A percentile compares a stretch with the other conserved stretches of the same genome.
Conservation (phyloP, 2,113 vertebrate species). For the Elaphurus davidianus region DNA sequence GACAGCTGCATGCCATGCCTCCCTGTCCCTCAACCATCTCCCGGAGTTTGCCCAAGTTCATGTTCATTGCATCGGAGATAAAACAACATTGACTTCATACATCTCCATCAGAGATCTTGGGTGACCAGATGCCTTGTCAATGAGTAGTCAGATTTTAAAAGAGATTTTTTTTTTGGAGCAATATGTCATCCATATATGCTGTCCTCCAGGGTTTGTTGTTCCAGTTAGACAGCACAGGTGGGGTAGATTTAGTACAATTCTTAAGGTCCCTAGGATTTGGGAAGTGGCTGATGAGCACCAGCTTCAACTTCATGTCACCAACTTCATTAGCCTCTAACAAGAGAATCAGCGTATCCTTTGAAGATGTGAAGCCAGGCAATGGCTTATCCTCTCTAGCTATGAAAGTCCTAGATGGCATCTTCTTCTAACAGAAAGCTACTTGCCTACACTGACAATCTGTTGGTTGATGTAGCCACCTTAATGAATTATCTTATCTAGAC, state of each 20-base stretch:
- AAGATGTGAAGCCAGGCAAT: background rate
- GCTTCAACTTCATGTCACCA: background rate
- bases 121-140: background rate
- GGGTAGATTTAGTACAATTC: background rate
- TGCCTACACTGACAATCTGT: background rate
- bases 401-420: background rate
- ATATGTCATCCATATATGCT: background rate
- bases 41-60: background rate
- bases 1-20: background rate
- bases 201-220: background rate
- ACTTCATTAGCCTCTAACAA: background rate
- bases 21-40: background rate
- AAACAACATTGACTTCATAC: background rate
- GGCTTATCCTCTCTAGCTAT: background rate
- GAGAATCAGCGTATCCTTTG: background rate
- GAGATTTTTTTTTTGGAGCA: background rate
- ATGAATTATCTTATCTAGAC: background rate
- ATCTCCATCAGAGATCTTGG: background rate
- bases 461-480: background rate
- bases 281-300: no score
- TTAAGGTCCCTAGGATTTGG: background rate
- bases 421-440: background rate
- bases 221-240: background rate
- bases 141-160: background rate
- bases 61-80: background rate